Conservation (phyloP, 2,888 invertebrate species). For the Quadroppia sp. region DNA sequence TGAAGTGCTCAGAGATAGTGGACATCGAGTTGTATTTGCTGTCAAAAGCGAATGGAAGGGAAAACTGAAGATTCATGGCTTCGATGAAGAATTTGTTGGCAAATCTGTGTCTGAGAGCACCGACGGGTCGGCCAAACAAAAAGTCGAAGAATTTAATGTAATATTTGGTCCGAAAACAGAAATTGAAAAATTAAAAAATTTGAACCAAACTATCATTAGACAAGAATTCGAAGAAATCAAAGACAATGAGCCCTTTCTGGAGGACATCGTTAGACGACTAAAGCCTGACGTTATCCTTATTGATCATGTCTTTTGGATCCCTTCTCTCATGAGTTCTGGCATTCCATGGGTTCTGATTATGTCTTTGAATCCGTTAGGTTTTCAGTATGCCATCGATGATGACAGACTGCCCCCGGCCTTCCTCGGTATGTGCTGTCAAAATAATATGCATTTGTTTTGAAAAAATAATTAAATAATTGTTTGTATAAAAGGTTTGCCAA, state of each 20-base stretch:
- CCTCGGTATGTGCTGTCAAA: neutral
- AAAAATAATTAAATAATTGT: neutral
- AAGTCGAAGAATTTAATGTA: neutral
- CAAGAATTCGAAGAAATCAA: neutral
- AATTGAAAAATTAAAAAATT: conserved; percentile 13
- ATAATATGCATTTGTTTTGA: neutral
- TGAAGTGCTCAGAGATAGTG: neutral
- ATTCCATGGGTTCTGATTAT: conserved; percentile 25
- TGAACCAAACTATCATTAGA: neutral
- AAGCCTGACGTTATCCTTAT: conserved; percentile 30
- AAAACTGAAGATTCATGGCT: neutral
- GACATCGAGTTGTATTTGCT: conserved; percentile 28
- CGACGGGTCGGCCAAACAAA: neutral
- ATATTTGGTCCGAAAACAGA: neutral
- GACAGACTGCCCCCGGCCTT: neutral
- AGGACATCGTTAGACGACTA: conserved; percentile 1
- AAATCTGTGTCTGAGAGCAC: neutral
- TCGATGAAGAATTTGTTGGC: conserved; percentile 1
- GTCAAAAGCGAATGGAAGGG: neutral
- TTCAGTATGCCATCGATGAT: neutral
- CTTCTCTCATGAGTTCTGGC: conserved; percentile 25
- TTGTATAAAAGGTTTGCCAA: conserved; percentile 31
- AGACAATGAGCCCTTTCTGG: neutral
- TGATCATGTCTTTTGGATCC: neutral
- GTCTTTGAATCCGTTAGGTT: neutral